Conservation (phyloP, 2,113 vertebrate genomes). For the Corythoichthys haematopterus region DNA sequence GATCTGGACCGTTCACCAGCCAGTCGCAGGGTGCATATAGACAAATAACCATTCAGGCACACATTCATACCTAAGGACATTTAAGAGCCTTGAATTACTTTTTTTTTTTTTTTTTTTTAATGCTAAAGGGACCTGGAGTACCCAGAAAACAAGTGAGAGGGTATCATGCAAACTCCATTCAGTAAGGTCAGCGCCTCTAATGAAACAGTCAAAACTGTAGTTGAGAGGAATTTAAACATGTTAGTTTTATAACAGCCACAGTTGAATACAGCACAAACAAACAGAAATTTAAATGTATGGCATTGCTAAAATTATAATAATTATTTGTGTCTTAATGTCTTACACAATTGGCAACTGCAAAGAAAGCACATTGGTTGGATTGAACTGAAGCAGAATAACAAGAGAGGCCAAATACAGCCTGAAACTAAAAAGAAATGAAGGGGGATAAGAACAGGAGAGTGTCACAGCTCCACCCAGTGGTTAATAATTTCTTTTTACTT, state of each 20-base stretch:
- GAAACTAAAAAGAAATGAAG: slow-evolving; percentile 12
- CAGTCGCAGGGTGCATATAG: not conserved
- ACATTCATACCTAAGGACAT: not conserved
- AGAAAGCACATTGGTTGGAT: slow-evolving; percentile 24
- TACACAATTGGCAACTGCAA: slow-evolving; percentile 6
- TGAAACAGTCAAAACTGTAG: not conserved
- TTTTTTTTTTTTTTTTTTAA: not conserved
- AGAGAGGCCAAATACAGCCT: slow-evolving; percentile 17
- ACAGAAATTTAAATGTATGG: not conserved
- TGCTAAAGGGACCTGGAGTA: not conserved
- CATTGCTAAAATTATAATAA: not conserved
- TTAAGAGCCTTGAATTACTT: not conserved
- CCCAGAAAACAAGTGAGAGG: not conserved
- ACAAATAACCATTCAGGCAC: not conserved
- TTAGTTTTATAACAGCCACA: not conserved
- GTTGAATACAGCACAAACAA: not conserved
- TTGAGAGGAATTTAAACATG: not conserved
- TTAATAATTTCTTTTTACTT: slow-evolving; percentile 22
- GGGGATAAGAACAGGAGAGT: slow-evolving; percentile 35
- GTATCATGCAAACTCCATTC: not conserved
- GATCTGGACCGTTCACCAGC: not conserved
- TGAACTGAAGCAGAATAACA: slow-evolving; percentile 5
- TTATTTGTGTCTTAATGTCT: not conserved
- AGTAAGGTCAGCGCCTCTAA: not conserved
- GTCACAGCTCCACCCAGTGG: slow-evolving; percentile 72